phyloP scores from a whole-genome alignment of 2,797 vertebrate genomes.

The Eremophila alpestris region DNA sequence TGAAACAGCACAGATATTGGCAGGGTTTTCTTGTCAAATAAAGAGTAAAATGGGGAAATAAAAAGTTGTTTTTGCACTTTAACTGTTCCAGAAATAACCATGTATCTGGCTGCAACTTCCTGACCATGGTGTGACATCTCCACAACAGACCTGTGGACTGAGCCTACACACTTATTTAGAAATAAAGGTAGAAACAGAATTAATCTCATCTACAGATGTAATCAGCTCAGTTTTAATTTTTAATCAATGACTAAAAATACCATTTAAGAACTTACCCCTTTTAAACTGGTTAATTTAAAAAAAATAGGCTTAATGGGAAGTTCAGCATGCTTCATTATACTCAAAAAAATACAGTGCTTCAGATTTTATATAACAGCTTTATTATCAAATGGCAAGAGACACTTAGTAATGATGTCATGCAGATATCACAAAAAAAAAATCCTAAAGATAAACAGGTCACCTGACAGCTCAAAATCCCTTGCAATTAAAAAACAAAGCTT shows the following conservation, averaged over 20 bases:
- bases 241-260: not conserved
- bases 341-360: not conserved
- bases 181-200: not conserved
- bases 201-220: not conserved
- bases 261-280: not conserved
- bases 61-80: not conserved
- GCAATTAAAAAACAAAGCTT: not conserved
- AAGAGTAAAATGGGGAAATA: not conserved
- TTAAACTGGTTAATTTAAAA: not conserved
- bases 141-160: not conserved
- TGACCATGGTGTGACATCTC: not conserved
- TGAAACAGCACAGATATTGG: not conserved
- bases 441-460: not conserved
- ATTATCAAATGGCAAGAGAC: conserved; percentile 52
- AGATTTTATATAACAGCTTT: conserved; percentile 47
- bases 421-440: conserved; percentile 30
- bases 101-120: not conserved
- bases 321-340: not conserved
- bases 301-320: not conserved
- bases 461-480: not conserved
- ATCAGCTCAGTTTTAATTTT: not conserved
- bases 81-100: not conserved
- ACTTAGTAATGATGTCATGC: conserved; percentile 36
- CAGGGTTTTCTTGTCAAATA: not conserved
- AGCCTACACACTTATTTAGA: not conserved